phyloP scores from a whole-genome alignment of 2,888 invertebrate genomes.

The Nasonovia ribisnigri region DNA sequence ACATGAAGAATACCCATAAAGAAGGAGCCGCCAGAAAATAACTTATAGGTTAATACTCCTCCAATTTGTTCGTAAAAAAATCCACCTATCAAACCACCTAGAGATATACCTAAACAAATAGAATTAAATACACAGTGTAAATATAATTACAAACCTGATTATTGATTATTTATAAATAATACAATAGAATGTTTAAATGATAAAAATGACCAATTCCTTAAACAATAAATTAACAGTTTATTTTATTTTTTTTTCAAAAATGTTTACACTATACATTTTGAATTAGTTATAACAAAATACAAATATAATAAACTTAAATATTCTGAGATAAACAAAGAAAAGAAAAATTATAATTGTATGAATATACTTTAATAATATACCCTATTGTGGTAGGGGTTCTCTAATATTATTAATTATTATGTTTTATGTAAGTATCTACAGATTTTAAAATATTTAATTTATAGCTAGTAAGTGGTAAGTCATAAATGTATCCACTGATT shows the following conservation, averaged over 20 bases:
- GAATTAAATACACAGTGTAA: neutral
- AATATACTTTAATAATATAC: neutral
- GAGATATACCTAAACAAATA: conserved; percentile 75
- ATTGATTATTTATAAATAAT: neutral
- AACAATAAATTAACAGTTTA: neutral
- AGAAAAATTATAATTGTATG: neutral
- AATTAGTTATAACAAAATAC: neutral
- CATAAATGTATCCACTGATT: neutral
- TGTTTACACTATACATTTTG: neutral
- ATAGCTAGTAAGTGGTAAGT: neutral
- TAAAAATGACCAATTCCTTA: neutral
- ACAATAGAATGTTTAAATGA: neutral
- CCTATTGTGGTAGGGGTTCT: neutral
- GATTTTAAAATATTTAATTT: neutral
- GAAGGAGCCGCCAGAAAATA: conserved; percentile 42
- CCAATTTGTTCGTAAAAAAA: neutral
- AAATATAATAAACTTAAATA: neutral
- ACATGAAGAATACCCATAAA: neutral
- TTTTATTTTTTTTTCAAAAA: neutral
- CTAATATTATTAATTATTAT: neutral
- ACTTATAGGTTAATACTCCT: conserved; percentile 5
- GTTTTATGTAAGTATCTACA: neutral
- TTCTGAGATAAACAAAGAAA: neutral
- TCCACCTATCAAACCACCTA: conserved; percentile 86
- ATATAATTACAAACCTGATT: neutral